Conservation (phyloP, 2,888 invertebrate genomes). For the Leistus spinibarbis region DNA sequence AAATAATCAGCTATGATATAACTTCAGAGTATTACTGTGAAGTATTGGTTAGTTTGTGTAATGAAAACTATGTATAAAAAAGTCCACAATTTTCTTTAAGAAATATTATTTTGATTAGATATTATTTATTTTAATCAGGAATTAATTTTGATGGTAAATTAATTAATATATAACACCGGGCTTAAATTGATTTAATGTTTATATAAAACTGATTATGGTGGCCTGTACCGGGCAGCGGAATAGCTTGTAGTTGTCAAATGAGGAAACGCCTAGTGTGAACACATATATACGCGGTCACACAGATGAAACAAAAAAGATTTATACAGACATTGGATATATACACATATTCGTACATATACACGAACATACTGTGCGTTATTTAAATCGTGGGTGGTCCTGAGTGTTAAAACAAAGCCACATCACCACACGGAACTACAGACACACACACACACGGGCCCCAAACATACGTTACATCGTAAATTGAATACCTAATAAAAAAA, state of each 20-base stretch:
- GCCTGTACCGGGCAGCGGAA: neutral
- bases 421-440: neutral
- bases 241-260: neutral
- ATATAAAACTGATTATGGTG: too few relatives aligned
- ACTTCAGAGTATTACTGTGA: too few relatives aligned
- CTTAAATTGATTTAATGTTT: too few relatives aligned
- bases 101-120: too few relatives aligned
- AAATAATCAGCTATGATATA: too few relatives aligned
- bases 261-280: neutral
- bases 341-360: neutral
- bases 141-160: too few relatives aligned
- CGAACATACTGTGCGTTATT: constrained; percentile 12
- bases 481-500: constrained; percentile 32
- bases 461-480: constrained; percentile 35
- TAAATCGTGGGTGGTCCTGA: constrained; percentile 24
- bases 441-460: constrained; percentile 23
- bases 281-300: neutral
- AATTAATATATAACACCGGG: too few relatives aligned
- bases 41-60: too few relatives aligned
- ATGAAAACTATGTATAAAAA: too few relatives aligned
- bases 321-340: neutral
- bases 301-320: neutral
- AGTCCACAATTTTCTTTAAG: too few relatives aligned
- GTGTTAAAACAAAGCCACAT: constrained; percentile 22
- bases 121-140: too few relatives aligned